These are phyloP conservation scores for Brienomyrus brachyistius DNA, from an alignment of 2,113 vertebrate species.

Conservation along the genomic window DNA sequence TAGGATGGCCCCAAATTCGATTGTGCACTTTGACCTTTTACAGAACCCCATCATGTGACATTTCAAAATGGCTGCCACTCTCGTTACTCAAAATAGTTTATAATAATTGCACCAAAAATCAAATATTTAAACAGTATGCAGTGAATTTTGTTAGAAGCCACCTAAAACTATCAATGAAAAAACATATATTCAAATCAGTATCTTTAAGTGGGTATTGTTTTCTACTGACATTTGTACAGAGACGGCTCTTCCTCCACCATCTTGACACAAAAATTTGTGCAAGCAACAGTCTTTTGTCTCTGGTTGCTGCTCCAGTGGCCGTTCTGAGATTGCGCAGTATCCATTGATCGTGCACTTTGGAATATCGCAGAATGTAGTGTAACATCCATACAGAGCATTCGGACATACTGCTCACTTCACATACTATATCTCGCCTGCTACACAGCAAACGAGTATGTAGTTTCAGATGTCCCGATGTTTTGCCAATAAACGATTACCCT, in stretches of 20 bases:
- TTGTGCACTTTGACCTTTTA: slow-evolving; percentile 48
- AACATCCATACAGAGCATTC: not conserved
- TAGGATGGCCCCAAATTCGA: slow-evolving; percentile 47
- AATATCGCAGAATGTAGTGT: not conserved
- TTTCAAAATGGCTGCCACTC: not conserved
- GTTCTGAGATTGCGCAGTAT: not conserved
- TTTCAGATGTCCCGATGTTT: not conserved
- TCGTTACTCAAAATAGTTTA: not conserved
- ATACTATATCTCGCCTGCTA: not conserved
- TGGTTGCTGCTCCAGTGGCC: not conserved
- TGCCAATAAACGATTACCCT: not conserved
- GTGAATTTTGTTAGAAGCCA: not conserved
- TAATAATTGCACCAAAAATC: not conserved
- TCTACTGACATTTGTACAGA: not conserved
- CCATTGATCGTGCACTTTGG: not conserved
- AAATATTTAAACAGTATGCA: not conserved
- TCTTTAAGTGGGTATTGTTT: not conserved
- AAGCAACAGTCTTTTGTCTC: not conserved
- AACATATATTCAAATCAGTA: not conserved
- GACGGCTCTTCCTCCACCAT: not conserved
- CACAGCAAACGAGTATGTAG: not conserved
- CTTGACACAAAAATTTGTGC: not conserved
- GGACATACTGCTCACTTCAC: not conserved
- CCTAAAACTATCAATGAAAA: not conserved
- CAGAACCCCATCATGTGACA: not conserved